Evolutionary conservation across 2,797 vertebrate species (phyloP), one percentile per base, ranked within the genome.

Genomic region (Betta splendens): DNA sequence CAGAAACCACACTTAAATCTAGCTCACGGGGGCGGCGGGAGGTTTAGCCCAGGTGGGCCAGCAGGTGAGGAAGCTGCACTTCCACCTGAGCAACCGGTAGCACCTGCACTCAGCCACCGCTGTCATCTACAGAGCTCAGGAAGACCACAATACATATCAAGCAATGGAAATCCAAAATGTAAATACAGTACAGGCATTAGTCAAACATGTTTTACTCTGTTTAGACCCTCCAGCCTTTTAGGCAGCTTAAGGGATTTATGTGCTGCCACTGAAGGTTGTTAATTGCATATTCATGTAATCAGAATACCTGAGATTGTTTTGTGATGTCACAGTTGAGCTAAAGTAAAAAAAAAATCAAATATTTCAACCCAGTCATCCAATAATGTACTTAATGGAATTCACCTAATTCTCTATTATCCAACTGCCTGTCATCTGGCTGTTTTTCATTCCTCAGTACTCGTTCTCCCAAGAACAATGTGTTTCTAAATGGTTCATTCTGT

Each of bases 11-110:
- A 39, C 23, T 37, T 49, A n/a, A 21, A 22, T 11, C 6, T 25
- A 33, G 64, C 53, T 16, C 13, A 61, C n/a, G 43, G n/a, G 25
- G 48, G 3, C 28, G 22, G 20, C 43, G 47, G 17, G 31, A 37
- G 46, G 48, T 60, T n/a, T 13, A 64, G 21, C 43, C 59, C 31
- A 71, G 45, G 42, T 63, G 65, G 51, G 16, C 55, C 57, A 69
- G 54, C 72, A 80, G 72, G 72, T 69, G 40, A 49, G 25, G 25
- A 71, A 69, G 28, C 72, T 75, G 77, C 61, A 15, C 44, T 64
- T 60, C 62, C 48, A 54, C 17, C 42, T 43, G 13, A 7, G 12
- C 52, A 68, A 58, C 69, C 38, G 67, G 65, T 57, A 22, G 42
- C 43, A 57, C 42, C 54, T 49, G 54, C 43, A 54, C 13, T 15